Evolutionary conservation across 1,140 invertebrate species (phyloP).

Genomic region (Zaprionus kolodkinae): DNA sequence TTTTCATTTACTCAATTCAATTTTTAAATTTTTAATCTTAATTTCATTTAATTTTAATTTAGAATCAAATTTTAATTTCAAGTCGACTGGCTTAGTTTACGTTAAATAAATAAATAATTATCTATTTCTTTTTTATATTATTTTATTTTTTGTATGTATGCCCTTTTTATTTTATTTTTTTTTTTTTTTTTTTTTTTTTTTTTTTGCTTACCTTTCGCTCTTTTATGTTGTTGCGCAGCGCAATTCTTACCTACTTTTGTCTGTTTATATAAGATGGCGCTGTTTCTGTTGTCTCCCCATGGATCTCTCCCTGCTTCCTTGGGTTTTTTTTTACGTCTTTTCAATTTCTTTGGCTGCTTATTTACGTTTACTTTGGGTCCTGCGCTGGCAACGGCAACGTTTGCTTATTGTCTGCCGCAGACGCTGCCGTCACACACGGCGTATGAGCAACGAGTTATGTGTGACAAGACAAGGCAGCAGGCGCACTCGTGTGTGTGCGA

Average conservation of each 20-base stretch:
- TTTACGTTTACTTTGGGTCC: constrained; percentile 62
- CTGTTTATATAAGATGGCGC: constrained; percentile 56
- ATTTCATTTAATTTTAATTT: too few species aligned
- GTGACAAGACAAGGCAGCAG: constrained; percentile 24
- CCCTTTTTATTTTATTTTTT: too few species aligned
- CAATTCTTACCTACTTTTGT: constrained; percentile 66
- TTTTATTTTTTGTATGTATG: too few species aligned
- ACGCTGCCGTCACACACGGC: constrained; percentile 48
- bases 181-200: constrained; percentile 12
- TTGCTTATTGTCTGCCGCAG: constrained; percentile 43
- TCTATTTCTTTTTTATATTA: too few species aligned
- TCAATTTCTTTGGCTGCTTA: constrained; percentile 74
- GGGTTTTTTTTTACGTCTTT: constrained; percentile 53
- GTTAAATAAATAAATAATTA: too few species aligned
- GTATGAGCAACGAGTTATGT: constrained; percentile 78
- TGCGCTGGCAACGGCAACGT: background rate
- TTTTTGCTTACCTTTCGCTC: constrained; percentile 39
- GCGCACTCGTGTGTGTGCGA: constrained; percentile 9
- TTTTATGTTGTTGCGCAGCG: constrained; percentile 38
- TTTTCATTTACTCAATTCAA: too few species aligned
- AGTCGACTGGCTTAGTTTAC: too few species aligned
- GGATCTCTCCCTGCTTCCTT: background rate
- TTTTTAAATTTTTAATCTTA: too few species aligned
- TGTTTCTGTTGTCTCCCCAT: constrained; percentile 3
- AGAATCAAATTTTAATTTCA: too few species aligned